A percentile compares a stretch with the other conserved stretches of the same genome.
phyloP scores from a whole-genome alignment of 2,113 vertebrate genomes.

The Odontophorus gujanensis region DNA sequence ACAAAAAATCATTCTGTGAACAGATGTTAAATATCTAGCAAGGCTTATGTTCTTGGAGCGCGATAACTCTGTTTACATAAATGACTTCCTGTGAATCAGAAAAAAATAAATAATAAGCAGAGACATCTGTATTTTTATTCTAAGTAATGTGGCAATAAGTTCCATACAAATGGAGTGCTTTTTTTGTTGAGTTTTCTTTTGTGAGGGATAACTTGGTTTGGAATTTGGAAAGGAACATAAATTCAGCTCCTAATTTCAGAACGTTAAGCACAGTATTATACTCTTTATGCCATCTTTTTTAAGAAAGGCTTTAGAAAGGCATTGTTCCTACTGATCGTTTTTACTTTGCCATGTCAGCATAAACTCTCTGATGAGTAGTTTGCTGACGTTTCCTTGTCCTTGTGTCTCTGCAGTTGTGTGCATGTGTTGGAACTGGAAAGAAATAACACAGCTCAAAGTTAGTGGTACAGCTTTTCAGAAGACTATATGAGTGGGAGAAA shows the following conservation, averaged over 20 bases:
- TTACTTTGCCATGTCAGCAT: background rate
- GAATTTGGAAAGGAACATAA: background rate
- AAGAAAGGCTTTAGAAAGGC: background rate
- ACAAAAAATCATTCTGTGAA: background rate
- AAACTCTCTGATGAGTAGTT: background rate
- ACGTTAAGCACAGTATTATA: background rate
- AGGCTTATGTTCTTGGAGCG: background rate
- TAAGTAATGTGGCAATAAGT: background rate
- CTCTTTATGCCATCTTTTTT: background rate
- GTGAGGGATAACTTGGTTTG: background rate
- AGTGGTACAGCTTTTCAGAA: background rate
- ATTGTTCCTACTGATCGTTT: background rate
- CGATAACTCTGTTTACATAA: background rate
- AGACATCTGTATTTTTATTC: background rate
- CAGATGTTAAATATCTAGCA: background rate
- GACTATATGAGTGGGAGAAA: accelerated
- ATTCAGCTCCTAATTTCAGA: background rate
- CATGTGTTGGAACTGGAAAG: background rate
- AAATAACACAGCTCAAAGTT: background rate
- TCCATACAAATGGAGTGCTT: background rate
- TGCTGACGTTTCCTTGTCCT: background rate
- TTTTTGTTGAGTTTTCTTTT: background rate
- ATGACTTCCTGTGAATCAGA: background rate
- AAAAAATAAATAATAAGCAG: background rate
- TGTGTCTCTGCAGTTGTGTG: background rate